These are phyloP conservation scores for Sylvia atricapilla DNA, from an alignment of 2,113 vertebrate genomes.

Conservation along the genomic window DNA sequence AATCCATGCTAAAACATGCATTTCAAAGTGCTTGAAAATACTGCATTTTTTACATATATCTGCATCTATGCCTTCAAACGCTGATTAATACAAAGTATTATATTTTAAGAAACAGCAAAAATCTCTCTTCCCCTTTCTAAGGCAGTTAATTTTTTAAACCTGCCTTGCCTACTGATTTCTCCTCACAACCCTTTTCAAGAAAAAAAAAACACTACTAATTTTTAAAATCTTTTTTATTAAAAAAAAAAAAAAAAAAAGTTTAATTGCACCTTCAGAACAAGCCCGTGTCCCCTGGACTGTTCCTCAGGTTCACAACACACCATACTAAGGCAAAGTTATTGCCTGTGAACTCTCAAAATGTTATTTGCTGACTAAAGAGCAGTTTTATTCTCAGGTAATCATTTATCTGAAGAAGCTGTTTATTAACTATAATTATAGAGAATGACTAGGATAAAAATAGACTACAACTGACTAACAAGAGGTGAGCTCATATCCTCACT, in stretches of 20 bases:
- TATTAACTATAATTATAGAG: slow-evolving; percentile 19
- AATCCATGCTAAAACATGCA: not conserved
- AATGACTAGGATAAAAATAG: not conserved
- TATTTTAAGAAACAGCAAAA: not conserved
- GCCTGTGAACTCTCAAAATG: not conserved
- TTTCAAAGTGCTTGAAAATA: not conserved
- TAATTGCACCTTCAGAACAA: not conserved
- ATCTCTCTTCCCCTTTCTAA: not conserved
- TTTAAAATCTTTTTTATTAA: not conserved
- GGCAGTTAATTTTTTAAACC: not conserved
- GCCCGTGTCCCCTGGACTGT: not conserved
- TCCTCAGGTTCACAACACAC: not conserved
- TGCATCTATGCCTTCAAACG: not conserved
- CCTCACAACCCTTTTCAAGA: not conserved
- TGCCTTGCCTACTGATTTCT: not conserved
- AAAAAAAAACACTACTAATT: not conserved
- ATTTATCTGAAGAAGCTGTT: slow-evolving; percentile 41
- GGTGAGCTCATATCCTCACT: not conserved
- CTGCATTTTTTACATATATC: not conserved
- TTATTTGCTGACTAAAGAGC: slow-evolving; percentile 20
- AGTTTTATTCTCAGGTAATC: slow-evolving; percentile 30
- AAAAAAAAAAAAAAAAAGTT: not conserved
- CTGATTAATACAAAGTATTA: not conserved
- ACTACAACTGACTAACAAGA: not conserved
- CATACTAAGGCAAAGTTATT: not conserved